phyloP scores from a whole-genome alignment of 2,888 invertebrate genomes.

The Hyposoter didymator region DNA sequence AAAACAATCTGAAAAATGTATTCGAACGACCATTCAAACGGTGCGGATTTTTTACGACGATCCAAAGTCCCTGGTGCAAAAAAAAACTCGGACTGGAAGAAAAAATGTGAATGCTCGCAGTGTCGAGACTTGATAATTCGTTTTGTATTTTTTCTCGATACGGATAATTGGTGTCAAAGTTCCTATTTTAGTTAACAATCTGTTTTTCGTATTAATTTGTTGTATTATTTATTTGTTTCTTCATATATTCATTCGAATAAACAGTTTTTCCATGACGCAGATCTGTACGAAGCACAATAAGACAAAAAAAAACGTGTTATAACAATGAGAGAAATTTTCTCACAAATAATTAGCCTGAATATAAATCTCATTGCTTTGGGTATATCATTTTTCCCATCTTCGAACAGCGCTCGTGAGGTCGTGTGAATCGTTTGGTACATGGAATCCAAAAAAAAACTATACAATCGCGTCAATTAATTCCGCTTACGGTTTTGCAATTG shows the following conservation, averaged over 20 bases:
- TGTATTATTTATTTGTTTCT: neutral
- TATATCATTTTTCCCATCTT: neutral
- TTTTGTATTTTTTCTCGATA: neutral
- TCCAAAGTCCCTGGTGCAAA: neutral
- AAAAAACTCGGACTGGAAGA: neutral
- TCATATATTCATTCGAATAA: neutral
- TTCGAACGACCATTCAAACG: neutral
- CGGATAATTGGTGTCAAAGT: constrained; percentile 42
- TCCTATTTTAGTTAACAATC: constrained; percentile 27
- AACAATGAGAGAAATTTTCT: constrained; percentile 42
- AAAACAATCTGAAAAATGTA: neutral
- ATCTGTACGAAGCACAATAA: neutral
- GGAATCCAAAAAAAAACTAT: neutral
- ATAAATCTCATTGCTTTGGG: neutral
- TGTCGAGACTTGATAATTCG: neutral
- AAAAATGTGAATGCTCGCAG: neutral
- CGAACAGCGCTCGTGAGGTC: constrained; percentile 14
- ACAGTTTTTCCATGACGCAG: neutral
- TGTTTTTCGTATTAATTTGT: neutral
- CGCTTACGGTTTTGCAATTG: neutral
- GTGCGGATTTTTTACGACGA: constrained; percentile 1
- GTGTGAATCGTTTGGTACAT: constrained; percentile 27
- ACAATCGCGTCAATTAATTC: neutral
- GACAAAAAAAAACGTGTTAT: neutral
- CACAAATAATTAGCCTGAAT: constrained; percentile 24